phyloP scores from a whole-genome alignment of 2,888 invertebrate genomes.

The Drosophila conformis region DNA sequence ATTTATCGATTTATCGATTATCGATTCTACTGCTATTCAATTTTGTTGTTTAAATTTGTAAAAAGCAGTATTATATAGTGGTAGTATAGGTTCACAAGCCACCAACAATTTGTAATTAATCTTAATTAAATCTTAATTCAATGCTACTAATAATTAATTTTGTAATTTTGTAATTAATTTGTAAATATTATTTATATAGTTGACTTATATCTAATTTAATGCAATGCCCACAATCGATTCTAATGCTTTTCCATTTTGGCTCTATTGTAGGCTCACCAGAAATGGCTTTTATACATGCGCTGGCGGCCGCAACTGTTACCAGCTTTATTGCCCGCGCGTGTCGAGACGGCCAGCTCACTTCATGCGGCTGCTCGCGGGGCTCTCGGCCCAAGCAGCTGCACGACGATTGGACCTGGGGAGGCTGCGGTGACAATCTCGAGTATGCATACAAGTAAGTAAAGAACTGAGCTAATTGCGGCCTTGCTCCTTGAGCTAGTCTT shows the following conservation, averaged over 20 bases:
- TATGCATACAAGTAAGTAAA: conserved; percentile 96
- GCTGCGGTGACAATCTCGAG: conserved; percentile 98
- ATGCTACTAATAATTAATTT: background rate
- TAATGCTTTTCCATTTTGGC: background rate
- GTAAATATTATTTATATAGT: background rate
- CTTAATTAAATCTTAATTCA: background rate
- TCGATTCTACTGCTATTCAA: no score
- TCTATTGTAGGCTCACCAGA: conserved; percentile 90
- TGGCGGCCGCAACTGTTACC: conserved; percentile 95
- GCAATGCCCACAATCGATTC: background rate
- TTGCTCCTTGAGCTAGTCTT: background rate
- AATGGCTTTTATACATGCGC: conserved; percentile 96
- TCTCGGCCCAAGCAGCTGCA: conserved; percentile 93
- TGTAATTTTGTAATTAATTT: no score
- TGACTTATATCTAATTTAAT: background rate
- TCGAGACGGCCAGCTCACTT: conserved; percentile 94
- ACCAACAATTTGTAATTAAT: no score
- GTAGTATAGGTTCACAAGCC: no score
- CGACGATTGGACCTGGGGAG: conserved; percentile 98
- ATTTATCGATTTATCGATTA: no score
- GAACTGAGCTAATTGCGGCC: no score
- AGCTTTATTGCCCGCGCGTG: conserved; percentile 95
- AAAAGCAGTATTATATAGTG: no score
- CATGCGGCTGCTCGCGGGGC: conserved; percentile 95
- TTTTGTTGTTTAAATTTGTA: no score